Evolutionary conservation across 2,113 vertebrate genomes (phyloP), one percentile per base, ranked within the genome.

Genomic region (Microcebus lehilahytsara): DNA sequence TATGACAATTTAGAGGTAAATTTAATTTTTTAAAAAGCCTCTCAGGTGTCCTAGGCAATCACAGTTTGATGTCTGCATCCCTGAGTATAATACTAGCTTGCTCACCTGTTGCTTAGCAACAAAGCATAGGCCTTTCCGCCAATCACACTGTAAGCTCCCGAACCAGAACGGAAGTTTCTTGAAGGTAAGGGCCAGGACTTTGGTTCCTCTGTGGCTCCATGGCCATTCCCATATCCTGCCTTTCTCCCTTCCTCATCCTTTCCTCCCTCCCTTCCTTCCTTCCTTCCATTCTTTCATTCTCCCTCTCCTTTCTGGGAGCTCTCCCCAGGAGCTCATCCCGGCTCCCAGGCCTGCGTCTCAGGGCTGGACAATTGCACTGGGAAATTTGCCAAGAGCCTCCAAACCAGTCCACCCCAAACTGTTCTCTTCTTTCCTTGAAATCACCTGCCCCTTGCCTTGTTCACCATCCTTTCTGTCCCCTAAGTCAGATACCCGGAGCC

Each of bases 41-140:
- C 37, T 60, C 27, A 13, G 72, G 56, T 58, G 53, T 30, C 32
- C 37, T 37, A 37, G 30, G 34, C 9, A 16, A 16, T 69, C 37
- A 42, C 19, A 56, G 66, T 27, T 72, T 46, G 80, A 62, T 37
- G 81, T n/a, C 56, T 49, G 13, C 25, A 10, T 74, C 32, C 23
- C 32, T 40, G 66, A n/a, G 46, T 53, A 12, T n/a, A 42, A 25
- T 64, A 30, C 53, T 51, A 71, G 60, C 42, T 51, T 20, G 40
- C 51, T 91, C 58, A 96, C 75, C 67, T 75, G 66, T 87, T 81
- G 81, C 92, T 94, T 94, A 75, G 95, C 92, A 94, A 96, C 95
- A 81, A 75, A 72, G 20, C 37, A 3, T 30, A 2, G 46, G 32
- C 56, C 30, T 86, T 74, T 94, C 74, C 16, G 40, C n/a, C 62